These are phyloP conservation scores for Tauraco hartlaubi DNA, from an alignment of 2,797 vertebrate genomes.

Conservation along the genomic window DNA sequence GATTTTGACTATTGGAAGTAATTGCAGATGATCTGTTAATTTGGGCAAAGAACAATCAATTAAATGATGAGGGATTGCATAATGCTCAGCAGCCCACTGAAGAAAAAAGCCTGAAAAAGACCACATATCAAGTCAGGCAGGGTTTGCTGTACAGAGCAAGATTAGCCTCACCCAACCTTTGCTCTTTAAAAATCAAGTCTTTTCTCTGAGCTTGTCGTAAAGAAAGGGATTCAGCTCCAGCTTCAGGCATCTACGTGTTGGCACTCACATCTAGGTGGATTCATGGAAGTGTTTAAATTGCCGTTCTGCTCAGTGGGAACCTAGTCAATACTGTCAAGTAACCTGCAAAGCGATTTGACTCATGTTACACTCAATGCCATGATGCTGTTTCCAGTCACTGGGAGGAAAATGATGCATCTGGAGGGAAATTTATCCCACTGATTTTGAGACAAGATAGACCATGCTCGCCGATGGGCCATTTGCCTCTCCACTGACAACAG, in stretches of 20 bases:
- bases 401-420: neutral
- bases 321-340: neutral
- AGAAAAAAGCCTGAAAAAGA: neutral
- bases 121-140: neutral
- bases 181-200: neutral
- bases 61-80: neutral
- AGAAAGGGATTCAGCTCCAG: neutral
- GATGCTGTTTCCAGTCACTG: neutral
- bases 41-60: neutral
- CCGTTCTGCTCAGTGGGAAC: neutral
- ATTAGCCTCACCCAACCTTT: neutral
- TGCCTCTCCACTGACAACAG: neutral
- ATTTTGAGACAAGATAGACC: neutral
- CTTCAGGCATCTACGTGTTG: neutral
- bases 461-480: accelerated
- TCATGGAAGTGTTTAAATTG: neutral
- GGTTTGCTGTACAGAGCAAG: neutral
- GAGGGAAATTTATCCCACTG: neutral
- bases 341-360: neutral
- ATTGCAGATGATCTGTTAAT: neutral
- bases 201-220: neutral
- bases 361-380: neutral
- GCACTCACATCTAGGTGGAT: neutral
- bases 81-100: neutral
- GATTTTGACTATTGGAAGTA: neutral